Percentiles rank a stretch among this genome's conserved stretches.
These are phyloP conservation scores for Babylonia areolata DNA, from an alignment of 1,140 invertebrate species.

Conservation along the genomic window DNA sequence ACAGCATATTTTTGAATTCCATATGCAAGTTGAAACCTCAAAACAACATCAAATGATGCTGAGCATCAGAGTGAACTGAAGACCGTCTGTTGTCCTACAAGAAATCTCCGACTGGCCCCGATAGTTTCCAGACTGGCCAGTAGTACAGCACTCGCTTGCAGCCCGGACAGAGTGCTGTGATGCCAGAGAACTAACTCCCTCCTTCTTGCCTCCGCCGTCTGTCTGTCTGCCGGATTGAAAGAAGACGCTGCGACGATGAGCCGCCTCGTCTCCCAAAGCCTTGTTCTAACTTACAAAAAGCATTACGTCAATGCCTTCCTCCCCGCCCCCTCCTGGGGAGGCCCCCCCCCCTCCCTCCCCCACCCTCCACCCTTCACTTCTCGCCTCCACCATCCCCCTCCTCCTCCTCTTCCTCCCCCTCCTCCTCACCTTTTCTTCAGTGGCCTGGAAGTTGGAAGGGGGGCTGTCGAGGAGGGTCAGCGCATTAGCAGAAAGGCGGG, in stretches of 20 bases:
- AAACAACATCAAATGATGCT: no score
- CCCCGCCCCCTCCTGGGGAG: not conserved
- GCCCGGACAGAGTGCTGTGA: no score
- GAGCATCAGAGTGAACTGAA: no score
- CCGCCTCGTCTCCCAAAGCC: not conserved
- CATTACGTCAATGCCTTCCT: not conserved
- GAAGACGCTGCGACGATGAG: not conserved
- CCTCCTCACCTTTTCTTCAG: not conserved
- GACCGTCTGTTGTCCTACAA: no score
- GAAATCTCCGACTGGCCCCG: no score
- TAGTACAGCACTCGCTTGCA: no score
- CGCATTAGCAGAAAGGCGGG: slow-evolving; percentile 24
- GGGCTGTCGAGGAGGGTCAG: not conserved
- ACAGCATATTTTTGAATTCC: no score
- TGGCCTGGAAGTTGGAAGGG: not conserved
- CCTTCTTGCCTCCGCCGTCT: not conserved
- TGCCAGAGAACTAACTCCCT: no score
- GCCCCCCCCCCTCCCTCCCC: not conserved
- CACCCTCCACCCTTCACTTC: no score
- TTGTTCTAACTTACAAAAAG: not conserved
- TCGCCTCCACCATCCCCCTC: not conserved
- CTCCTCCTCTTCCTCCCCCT: not conserved
- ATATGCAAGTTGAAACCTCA: no score
- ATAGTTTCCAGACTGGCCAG: no score
- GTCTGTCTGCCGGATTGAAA: not conserved